Evolutionary conservation across 2,113 vertebrate species (phyloP).

Genomic region (Antidorcas marsupialis): DNA sequence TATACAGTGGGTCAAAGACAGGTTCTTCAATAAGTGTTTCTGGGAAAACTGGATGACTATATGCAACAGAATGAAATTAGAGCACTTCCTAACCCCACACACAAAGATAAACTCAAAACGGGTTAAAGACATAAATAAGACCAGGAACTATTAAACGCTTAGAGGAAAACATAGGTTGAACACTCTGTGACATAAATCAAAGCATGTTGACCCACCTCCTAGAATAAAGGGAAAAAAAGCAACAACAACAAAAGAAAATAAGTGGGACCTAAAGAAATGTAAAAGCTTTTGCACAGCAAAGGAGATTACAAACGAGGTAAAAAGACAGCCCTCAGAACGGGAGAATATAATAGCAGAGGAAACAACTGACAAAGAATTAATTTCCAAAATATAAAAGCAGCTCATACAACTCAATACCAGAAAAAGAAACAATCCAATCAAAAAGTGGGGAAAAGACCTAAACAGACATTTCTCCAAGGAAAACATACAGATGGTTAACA

Average conservation of each 20-base stretch:
- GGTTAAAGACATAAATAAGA: not conserved
- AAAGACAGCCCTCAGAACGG: not conserved
- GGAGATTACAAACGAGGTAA: not conserved
- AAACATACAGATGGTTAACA: not conserved
- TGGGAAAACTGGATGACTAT: not conserved
- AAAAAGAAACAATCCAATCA: not conserved
- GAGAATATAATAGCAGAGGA: not conserved
- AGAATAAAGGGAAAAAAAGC: not conserved
- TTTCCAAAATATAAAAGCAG: not conserved
- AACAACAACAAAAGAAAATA: not conserved
- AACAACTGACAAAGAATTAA: not conserved
- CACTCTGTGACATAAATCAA: not conserved
- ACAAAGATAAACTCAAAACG: not conserved
- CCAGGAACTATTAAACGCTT: not conserved
- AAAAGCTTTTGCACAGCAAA: not conserved
- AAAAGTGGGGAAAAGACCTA: not conserved
- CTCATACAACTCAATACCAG: not conserved
- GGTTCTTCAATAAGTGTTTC: not conserved
- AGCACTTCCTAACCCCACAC: not conserved
- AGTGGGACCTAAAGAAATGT: not conserved
- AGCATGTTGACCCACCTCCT: not conserved
- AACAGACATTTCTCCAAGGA: not conserved
- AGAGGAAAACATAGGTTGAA: not conserved
- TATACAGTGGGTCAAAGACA: not conserved
- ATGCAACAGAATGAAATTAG: not conserved